A percentile compares a stretch with the other conserved stretches of the same genome.
Evolutionary conservation across 2,113 vertebrate genomes (phyloP).

Genomic region (Amia ocellicauda): DNA sequence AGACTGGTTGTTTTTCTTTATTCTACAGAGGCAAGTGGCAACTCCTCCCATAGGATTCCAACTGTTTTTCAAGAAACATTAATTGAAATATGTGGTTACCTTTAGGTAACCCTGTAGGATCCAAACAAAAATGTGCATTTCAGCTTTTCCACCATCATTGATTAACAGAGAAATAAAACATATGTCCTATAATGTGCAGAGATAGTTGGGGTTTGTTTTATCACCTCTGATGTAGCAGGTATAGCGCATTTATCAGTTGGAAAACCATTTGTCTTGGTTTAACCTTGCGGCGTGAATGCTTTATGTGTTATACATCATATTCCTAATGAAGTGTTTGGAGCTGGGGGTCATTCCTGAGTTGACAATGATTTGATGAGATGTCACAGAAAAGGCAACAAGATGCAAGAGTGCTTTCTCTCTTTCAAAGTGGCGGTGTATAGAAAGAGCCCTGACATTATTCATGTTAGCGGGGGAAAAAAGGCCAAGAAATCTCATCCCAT

Average conservation of each 20-base stretch:
- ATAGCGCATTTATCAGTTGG: background rate
- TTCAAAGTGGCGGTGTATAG: background rate
- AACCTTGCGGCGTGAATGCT: conserved; percentile 17
- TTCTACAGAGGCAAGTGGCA: too few species aligned
- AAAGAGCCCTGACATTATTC: background rate
- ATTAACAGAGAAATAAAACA: background rate
- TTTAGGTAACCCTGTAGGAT: too few species aligned
- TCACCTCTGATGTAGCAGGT: background rate
- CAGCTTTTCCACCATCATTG: too few species aligned
- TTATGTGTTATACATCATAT: conserved; percentile 7
- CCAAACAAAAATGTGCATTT: too few species aligned
- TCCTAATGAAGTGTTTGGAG: conserved; percentile 10
- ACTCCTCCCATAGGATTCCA: too few species aligned
- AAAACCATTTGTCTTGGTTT: conserved; percentile 15
- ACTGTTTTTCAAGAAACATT: too few species aligned
- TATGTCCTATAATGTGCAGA: background rate
- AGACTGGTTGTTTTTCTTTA: too few species aligned
- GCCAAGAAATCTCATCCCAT: background rate
- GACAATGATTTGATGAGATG: background rate
- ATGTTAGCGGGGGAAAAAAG: too few species aligned
- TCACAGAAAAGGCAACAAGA: background rate
- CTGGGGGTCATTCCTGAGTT: conserved; percentile 1
- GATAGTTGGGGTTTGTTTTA: conserved; percentile 5
- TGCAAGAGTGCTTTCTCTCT: background rate
- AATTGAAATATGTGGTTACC: too few species aligned